A percentile compares a stretch with the other conserved stretches of the same genome.
phyloP scores from a whole-genome alignment of 1,140 invertebrate genomes.

The Trichonephila clavipes region DNA sequence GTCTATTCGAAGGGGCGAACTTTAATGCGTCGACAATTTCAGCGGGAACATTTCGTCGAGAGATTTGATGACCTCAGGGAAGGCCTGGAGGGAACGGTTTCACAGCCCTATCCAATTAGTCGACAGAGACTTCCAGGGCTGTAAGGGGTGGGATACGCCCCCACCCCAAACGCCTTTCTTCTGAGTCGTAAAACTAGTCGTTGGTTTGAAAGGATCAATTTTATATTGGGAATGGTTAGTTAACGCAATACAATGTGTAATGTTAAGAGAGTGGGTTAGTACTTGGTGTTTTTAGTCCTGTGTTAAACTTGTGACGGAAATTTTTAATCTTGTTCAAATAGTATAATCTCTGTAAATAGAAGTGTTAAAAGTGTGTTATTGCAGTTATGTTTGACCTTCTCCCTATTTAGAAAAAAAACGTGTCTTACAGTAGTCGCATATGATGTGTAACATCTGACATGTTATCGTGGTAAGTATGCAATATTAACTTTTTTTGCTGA shows the following conservation, averaged over 20 bases:
- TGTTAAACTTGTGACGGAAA: no score
- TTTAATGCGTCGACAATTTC: conserved; percentile 60
- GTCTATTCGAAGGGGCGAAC: conserved; percentile 14
- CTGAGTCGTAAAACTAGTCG: conserved; percentile 31
- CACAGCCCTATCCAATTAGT: conserved; percentile 61
- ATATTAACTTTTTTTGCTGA: no score
- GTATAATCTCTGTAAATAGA: no score
- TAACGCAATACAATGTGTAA: background rate
- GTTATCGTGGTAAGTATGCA: no score
- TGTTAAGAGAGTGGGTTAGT: background rate
- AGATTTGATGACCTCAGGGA: conserved; percentile 61
- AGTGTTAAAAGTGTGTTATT: no score
- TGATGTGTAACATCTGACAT: no score
- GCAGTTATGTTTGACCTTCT: no score
- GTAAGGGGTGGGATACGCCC: background rate
- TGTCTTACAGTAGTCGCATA: no score
- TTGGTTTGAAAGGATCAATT: conserved; percentile 32
- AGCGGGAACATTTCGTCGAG: conserved; percentile 44
- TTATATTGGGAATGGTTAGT: conserved; percentile 23
- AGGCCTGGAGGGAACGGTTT: conserved; percentile 43
- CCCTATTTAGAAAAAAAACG: no score
- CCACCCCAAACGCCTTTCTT: background rate
- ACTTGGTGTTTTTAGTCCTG: no score
- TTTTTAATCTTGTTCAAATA: no score
- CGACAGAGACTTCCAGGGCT: conserved; percentile 1